Evolutionary conservation across 64 coral and sea anemone species (phyloP).

Genomic region (Dendronephthya gigantea): DNA sequence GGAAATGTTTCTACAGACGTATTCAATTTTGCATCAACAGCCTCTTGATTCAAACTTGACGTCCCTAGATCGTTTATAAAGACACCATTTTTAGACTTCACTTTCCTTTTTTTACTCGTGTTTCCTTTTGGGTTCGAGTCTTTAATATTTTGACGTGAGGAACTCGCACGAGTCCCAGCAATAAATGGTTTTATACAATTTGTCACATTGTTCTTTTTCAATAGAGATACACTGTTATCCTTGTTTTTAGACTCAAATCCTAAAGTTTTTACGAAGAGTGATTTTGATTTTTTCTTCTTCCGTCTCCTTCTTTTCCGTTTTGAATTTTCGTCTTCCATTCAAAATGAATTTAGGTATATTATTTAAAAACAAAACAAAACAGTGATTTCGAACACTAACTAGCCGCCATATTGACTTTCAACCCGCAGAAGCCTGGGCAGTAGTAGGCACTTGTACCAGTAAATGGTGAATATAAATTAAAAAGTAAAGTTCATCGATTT

Average conservation of each 20-base stretch:
- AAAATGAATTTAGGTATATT: no score
- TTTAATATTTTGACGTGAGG: neutral
- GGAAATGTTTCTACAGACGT: neutral
- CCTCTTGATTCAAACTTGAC: neutral
- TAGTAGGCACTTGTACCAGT: no score
- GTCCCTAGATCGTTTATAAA: neutral
- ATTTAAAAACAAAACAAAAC: no score
- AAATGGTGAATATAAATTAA: no score
- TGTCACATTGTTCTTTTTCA: neutral
- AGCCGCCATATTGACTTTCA: no score
- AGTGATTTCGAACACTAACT: no score
- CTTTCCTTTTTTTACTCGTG: neutral
- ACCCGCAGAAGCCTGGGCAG: no score
- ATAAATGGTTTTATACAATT: no score
- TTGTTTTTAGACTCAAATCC: neutral
- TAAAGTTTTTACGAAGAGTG: neutral
- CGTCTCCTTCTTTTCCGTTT: neutral
- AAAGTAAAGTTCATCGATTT: no score
- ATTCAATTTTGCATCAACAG: neutral
- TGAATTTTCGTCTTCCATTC: conserved; percentile 3
- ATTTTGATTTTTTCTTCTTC: conserved; percentile 1
- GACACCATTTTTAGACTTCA: no score
- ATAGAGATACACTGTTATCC: neutral
- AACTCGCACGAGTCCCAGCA: no score
- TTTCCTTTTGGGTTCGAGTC: neutral